Percentiles rank a stretch among this genome's conserved stretches.
These are phyloP conservation scores for Cephus cinctus DNA, from an alignment of 1,140 invertebrate species.

Conservation along the genomic window DNA sequence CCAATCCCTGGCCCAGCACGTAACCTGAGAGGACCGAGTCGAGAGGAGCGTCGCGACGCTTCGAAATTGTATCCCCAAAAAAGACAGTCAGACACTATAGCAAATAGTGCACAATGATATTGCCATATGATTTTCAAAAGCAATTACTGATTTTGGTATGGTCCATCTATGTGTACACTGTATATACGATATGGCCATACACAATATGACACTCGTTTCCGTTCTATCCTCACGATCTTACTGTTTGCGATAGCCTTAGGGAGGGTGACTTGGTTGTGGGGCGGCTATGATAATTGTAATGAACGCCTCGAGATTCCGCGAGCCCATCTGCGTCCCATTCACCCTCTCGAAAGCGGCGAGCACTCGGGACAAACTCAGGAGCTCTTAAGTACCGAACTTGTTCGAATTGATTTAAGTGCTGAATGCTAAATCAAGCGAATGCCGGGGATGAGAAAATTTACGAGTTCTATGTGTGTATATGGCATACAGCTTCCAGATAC, in stretches of 20 bases:
- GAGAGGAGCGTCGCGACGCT: no score
- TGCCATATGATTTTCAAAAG: no score
- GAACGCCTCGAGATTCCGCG: constrained; percentile 51
- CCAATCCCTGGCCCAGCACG: no score
- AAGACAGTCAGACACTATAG: no score
- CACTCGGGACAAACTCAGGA: constrained; percentile 44
- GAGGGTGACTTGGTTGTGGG: constrained; percentile 47
- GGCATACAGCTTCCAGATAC: no score
- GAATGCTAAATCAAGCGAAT: constrained; percentile 56
- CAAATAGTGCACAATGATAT: no score
- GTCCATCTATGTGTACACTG: no score
- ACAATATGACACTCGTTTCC: not conserved
- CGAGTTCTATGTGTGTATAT: constrained; percentile 12
- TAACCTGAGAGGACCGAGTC: no score
- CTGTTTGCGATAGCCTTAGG: constrained; percentile 33
- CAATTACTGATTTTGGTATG: no score
- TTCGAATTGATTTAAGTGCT: constrained; percentile 57
- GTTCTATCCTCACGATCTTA: constrained; percentile 21
- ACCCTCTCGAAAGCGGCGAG: constrained; percentile 34
- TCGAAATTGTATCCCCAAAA: no score
- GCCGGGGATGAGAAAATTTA: constrained; percentile 10
- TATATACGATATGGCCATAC: no score
- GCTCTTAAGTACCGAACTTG: constrained; percentile 56
- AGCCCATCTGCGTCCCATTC: constrained; percentile 50
- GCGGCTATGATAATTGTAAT: constrained; percentile 54